These are phyloP conservation scores for Sphaeramia orbicularis DNA, from an alignment of 2,797 vertebrate genomes.

Conservation along the genomic window DNA sequence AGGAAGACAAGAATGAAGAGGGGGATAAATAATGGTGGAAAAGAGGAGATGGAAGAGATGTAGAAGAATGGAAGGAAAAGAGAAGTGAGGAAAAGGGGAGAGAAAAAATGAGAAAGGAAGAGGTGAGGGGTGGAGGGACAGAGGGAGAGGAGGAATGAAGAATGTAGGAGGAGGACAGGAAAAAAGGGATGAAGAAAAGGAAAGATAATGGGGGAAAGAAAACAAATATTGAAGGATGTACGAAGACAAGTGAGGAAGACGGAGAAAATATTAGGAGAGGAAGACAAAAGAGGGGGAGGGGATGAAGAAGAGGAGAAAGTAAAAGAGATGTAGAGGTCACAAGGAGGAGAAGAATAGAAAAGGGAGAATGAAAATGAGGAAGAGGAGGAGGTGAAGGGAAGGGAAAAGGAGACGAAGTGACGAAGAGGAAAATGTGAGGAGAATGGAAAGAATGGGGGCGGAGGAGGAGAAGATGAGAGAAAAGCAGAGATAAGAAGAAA, in stretches of 20 bases:
- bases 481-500: background rate
- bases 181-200: no score
- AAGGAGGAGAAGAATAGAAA: background rate
- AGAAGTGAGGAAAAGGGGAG: background rate
- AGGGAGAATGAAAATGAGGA: no score
- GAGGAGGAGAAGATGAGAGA: background rate
- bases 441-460: accelerated
- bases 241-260: no score
- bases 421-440: background rate
- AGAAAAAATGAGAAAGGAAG: background rate
- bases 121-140: background rate
- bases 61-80: background rate
- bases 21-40: background rate
- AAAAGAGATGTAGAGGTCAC: conserved; percentile 26
- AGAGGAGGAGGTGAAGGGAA: accelerated
- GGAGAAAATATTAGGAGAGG: no score
- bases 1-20: background rate
- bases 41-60: background rate
- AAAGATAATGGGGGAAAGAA: no score
- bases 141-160: background rate
- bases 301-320: no score
- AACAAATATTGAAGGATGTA: no score
- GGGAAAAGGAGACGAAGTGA: background rate
- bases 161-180: no score
- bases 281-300: no score